A percentile compares a stretch with the other conserved stretches of the same genome.
Conservation (phyloP, 2,113 vertebrate genomes). For the Herpailurus yagouaroundi region DNA sequence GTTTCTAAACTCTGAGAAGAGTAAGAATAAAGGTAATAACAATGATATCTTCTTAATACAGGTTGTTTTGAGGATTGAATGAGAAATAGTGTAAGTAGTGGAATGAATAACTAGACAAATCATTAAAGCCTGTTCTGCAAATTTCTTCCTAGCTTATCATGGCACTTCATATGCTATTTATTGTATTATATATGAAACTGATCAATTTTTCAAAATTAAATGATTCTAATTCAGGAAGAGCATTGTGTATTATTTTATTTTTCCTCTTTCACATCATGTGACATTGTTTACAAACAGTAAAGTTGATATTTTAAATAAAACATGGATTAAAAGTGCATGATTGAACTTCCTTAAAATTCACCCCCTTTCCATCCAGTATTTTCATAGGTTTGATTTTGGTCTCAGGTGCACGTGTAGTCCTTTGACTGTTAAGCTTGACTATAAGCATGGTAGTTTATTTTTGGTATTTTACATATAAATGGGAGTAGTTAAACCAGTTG, state of each 20-base stretch:
- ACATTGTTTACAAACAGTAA: background rate
- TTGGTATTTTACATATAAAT: background rate
- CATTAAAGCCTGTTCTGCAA: background rate
- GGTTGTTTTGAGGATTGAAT: background rate
- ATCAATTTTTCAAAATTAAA: slow-evolving; percentile 21
- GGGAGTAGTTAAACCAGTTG: background rate
- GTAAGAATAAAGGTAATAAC: background rate
- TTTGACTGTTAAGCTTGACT: background rate
- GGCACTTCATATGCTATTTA: background rate
- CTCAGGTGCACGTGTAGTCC: background rate
- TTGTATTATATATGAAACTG: background rate
- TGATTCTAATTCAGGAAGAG: background rate
- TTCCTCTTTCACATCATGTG: background rate
- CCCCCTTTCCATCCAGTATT: background rate
- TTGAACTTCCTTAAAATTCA: background rate
- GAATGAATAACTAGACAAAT: background rate
- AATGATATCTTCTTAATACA: background rate
- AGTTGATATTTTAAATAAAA: background rate
- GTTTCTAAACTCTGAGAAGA: background rate
- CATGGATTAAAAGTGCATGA: background rate
- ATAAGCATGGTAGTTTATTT: background rate
- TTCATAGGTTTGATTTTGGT: slow-evolving; percentile 6
- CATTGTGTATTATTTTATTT: slow-evolving; percentile 1
- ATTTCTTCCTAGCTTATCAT: background rate
- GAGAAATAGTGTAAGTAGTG: background rate